A percentile compares a stretch with the other conserved stretches of the same genome.
These are phyloP conservation scores for Cyprinodon tularosa DNA, from an alignment of 2,113 vertebrate species.

Conservation along the genomic window DNA sequence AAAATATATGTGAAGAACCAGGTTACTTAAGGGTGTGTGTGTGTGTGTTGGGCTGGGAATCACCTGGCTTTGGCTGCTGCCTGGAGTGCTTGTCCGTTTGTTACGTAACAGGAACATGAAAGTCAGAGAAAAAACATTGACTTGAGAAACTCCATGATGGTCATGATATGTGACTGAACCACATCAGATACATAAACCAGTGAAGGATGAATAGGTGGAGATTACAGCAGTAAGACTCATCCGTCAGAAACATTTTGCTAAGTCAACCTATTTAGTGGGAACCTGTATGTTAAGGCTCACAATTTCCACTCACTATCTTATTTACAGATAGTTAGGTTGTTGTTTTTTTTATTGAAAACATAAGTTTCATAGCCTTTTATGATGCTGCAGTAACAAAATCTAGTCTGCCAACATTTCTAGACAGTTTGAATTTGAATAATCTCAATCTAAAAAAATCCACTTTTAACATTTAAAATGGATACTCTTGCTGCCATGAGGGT, in stretches of 20 bases:
- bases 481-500: neutral
- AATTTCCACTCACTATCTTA: neutral
- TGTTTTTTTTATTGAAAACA: neutral
- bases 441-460: neutral
- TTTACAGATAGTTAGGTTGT: neutral
- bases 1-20: neutral
- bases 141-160: constrained; percentile 8
- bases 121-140: neutral
- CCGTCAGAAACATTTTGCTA: neutral
- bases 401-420: neutral
- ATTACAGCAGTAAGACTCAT: neutral
- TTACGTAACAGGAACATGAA: constrained; percentile 26
- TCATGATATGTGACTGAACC: neutral
- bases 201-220: neutral
- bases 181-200: neutral
- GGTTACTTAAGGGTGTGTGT: neutral
- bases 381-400: neutral
- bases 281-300: neutral
- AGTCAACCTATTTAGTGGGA: neutral
- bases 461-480: neutral
- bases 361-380: neutral
- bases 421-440: neutral
- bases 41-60: neutral
- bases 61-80: neutral
- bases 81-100: neutral